phyloP scores from a whole-genome alignment of 2,888 invertebrate genomes.

The Pantelozetes paolii region DNA sequence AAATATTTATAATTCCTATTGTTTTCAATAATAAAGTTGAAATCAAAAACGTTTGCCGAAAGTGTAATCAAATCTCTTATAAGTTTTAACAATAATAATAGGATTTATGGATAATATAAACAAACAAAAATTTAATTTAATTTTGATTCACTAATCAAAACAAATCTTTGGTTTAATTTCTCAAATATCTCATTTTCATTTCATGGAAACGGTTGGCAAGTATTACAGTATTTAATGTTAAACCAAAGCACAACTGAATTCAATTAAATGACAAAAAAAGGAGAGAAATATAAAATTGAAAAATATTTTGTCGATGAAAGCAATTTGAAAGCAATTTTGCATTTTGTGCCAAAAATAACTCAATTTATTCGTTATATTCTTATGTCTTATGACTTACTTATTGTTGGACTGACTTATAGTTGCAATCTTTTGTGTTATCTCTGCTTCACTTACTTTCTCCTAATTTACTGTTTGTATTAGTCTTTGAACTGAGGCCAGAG shows the following conservation, averaged over 20 bases:
- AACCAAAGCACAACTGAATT: background rate
- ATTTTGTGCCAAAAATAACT: slow-evolving; percentile 18
- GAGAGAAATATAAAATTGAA: background rate
- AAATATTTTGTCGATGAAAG: background rate
- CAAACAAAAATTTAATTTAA: too few species aligned
- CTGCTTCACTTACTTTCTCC: slow-evolving; percentile 24
- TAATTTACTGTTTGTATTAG: background rate
- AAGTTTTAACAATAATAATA: too few species aligned
- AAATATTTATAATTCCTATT: background rate
- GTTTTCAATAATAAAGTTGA: background rate
- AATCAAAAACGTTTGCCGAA: too few species aligned
- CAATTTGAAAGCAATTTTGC: slow-evolving; percentile 5
- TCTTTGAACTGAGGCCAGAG: background rate
- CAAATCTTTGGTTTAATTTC: too few species aligned
- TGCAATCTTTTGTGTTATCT: slow-evolving; percentile 32
- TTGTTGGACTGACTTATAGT: background rate
- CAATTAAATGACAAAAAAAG: background rate
- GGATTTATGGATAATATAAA: too few species aligned
- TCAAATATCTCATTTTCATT: too few species aligned
- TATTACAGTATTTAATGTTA: too few species aligned
- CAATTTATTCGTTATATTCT: background rate
- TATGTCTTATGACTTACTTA: background rate
- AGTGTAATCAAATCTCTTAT: too few species aligned
- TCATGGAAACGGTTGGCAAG: too few species aligned
- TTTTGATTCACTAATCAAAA: too few species aligned